Conservation (phyloP, 2,113 vertebrate species). For the Callocephalon fimbriatum region DNA sequence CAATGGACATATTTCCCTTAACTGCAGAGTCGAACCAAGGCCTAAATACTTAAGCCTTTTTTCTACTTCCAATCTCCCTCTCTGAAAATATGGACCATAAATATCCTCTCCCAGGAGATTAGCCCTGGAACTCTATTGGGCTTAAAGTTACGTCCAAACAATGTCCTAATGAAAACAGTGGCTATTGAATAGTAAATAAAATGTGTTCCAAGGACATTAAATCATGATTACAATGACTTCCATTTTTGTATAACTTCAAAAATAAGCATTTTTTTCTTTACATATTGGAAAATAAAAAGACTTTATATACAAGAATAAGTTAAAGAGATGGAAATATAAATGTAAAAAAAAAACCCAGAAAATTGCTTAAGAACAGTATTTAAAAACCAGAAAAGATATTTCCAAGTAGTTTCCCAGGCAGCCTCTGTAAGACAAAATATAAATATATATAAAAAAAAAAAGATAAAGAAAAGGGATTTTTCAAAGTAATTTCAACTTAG, state of each 20-base stretch:
- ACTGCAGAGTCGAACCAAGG: neutral
- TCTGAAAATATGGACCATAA: slow-evolving; percentile 58
- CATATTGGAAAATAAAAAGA: slow-evolving; percentile 1
- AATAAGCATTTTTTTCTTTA: slow-evolving; percentile 6
- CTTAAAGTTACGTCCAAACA: slow-evolving; percentile 23
- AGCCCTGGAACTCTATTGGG: slow-evolving; percentile 23
- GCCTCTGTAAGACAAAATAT: neutral
- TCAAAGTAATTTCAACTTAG: neutral
- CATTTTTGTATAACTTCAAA: slow-evolving; percentile 39
- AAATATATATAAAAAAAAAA: neutral
- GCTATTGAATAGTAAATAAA: slow-evolving; percentile 51
- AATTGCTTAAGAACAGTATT: neutral
- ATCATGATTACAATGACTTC: slow-evolving; percentile 40
- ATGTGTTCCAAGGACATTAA: neutral
- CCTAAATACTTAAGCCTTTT: slow-evolving; percentile 49
- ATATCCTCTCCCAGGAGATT: slow-evolving; percentile 50
- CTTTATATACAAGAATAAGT: neutral
- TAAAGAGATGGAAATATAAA: slow-evolving; percentile 11
- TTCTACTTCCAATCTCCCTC: slow-evolving; percentile 14
- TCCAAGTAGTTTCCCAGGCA: neutral
- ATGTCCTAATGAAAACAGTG: slow-evolving; percentile 51
- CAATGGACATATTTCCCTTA: neutral
- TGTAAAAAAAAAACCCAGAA: neutral
- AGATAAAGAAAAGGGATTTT: neutral
- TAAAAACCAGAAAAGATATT: neutral